Conservation (phyloP, 2,113 vertebrate genomes). For the Phylloscopus trochiloides region DNA sequence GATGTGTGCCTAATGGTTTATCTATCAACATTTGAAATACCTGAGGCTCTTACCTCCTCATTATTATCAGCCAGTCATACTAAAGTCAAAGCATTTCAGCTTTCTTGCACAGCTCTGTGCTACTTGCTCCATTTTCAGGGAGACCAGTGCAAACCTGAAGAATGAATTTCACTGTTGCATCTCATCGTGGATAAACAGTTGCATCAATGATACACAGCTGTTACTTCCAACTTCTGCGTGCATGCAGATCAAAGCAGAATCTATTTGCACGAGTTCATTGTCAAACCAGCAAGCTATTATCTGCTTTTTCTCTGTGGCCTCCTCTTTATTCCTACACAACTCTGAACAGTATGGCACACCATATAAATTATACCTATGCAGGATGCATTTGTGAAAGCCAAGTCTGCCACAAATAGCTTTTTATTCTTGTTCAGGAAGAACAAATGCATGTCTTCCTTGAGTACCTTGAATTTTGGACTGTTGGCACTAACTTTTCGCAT, state of each 20-base stretch:
- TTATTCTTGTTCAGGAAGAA: not conserved
- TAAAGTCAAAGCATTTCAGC: not conserved
- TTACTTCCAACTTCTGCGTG: not conserved
- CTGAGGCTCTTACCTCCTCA: not conserved
- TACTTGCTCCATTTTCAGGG: not conserved
- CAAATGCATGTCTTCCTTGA: not conserved
- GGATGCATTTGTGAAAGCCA: not conserved
- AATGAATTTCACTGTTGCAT: not conserved
- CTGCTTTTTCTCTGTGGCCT: not conserved
- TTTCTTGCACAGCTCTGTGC: not conserved
- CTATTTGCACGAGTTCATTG: not conserved
- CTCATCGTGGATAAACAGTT: not conserved
- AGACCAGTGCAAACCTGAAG: not conserved
- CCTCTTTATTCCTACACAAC: not conserved
- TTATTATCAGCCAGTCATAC: not conserved
- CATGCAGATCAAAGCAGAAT: not conserved
- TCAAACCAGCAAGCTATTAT: not conserved
- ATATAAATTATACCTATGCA: not conserved
- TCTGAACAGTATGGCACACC: not conserved
- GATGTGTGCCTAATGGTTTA: not conserved
- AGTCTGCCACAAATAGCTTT: not conserved
- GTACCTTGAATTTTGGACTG: not conserved
- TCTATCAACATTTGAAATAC: not conserved
- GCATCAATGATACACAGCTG: not conserved
- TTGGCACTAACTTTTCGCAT: not conserved